phyloP scores from a whole-genome alignment of 2,113 vertebrate genomes.

The Lophochroa leadbeateri region DNA sequence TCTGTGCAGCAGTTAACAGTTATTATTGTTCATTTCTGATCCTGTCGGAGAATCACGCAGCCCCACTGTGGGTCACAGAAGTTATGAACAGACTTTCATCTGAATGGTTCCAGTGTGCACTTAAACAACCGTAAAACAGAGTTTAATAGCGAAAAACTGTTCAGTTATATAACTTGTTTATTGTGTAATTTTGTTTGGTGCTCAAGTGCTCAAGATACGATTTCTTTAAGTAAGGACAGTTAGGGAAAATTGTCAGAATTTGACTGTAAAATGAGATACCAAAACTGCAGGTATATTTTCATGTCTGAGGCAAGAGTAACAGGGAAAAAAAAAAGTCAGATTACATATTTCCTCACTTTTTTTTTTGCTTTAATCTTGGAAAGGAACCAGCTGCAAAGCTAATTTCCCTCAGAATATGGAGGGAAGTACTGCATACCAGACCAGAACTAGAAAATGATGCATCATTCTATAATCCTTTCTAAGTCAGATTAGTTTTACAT shows the following conservation, averaged over 20 bases:
- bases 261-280: not conserved
- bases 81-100: not conserved
- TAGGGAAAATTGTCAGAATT: not conserved
- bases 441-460: not conserved
- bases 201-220: not conserved
- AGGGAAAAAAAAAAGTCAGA: not conserved
- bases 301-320: not conserved
- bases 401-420: not conserved
- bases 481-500: not conserved
- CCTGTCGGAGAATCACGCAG: not conserved
- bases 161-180: not conserved
- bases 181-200: not conserved
- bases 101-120: not conserved
- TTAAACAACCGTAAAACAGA: not conserved
- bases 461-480: not conserved
- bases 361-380: not conserved
- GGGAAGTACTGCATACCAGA: not conserved
- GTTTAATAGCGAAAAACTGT: not conserved
- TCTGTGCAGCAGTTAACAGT: not conserved
- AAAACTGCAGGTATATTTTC: not conserved
- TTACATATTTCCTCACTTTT: not conserved
- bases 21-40: constrained; percentile 16
- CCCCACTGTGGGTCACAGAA: not conserved
- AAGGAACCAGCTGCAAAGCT: constrained; percentile 8
- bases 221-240: not conserved